Conservation (phyloP, 1,140 invertebrate species). For the Episyrphus balteatus region DNA sequence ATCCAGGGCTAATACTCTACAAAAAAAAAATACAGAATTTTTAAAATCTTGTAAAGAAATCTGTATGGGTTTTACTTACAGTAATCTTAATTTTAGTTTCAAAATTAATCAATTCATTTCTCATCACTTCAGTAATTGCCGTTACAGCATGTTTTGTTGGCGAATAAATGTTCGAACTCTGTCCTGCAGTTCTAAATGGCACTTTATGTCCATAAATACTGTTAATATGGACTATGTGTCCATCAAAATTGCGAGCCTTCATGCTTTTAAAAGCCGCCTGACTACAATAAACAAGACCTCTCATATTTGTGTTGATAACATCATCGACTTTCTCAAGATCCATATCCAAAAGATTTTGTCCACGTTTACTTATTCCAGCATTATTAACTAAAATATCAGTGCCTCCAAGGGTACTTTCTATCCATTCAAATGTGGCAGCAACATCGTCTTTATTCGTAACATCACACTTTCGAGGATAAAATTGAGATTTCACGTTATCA, state of each 20-base stretch:
- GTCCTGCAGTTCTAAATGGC: conserved; percentile 19
- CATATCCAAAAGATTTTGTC: background rate
- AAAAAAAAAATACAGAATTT: background rate
- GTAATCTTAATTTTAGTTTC: conserved; percentile 12
- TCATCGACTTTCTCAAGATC: no score
- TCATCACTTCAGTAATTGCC: conserved; percentile 41
- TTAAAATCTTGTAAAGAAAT: background rate
- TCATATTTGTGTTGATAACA: conserved; percentile 36
- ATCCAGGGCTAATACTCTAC: background rate
- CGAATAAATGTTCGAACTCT: conserved; percentile 33
- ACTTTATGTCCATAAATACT: conserved; percentile 36
- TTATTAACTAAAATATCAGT: conserved; percentile 59
- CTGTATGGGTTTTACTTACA: background rate
- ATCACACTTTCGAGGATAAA: conserved; percentile 41
- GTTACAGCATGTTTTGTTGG: conserved; percentile 44
- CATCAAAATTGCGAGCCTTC: conserved; percentile 43
- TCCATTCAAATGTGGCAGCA: conserved; percentile 47
- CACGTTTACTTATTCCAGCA: conserved; percentile 39
- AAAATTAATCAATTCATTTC: conserved; percentile 46
- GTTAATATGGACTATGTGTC: conserved; percentile 34
- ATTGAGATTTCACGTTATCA: conserved; percentile 7
- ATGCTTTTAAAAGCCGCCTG: conserved; percentile 44
- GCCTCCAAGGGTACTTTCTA: conserved; percentile 44
- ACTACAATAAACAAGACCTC: conserved; percentile 42
- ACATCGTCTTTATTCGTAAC: conserved; percentile 51